Conservation (phyloP, 2,113 vertebrate genomes). For the Chloroceryle aenea region DNA sequence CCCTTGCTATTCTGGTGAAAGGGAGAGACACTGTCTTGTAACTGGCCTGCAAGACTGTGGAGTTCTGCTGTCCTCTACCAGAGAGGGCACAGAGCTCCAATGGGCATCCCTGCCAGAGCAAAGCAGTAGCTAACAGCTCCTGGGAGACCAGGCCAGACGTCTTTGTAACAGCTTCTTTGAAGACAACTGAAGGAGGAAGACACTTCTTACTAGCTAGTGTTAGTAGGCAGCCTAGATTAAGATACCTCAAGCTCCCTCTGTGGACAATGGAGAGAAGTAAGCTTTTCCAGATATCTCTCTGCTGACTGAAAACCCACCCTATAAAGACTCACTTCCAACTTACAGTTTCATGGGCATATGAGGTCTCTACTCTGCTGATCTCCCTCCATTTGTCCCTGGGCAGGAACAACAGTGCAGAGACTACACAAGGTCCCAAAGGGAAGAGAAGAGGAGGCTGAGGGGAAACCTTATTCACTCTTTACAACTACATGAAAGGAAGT, state of each 20-base stretch:
- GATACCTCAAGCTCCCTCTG: background rate
- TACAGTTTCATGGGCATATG: background rate
- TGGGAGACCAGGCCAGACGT: background rate
- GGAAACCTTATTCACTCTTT: too few species aligned
- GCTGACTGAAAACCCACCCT: background rate
- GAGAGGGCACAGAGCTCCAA: background rate
- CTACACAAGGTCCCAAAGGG: background rate
- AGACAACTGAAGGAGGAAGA: background rate
- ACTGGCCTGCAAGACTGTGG: background rate
- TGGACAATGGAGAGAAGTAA: background rate
- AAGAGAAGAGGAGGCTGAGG: too few species aligned
- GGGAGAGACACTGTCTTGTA: background rate
- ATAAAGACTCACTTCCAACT: background rate
- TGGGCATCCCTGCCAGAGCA: accelerated
- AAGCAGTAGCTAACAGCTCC: background rate
- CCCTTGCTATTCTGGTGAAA: conserved; percentile 28
- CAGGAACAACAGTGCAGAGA: background rate
- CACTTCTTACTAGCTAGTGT: background rate
- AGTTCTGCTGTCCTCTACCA: background rate
- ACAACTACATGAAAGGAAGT: too few species aligned
- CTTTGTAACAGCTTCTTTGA: background rate
- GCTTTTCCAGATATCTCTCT: background rate
- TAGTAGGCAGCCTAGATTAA: background rate
- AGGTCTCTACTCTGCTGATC: background rate
- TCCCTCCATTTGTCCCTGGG: background rate